Evolutionary conservation across 2,888 invertebrate genomes (phyloP), one percentile per base, ranked within the genome.

Genomic region (Macrophya annulata): DNA sequence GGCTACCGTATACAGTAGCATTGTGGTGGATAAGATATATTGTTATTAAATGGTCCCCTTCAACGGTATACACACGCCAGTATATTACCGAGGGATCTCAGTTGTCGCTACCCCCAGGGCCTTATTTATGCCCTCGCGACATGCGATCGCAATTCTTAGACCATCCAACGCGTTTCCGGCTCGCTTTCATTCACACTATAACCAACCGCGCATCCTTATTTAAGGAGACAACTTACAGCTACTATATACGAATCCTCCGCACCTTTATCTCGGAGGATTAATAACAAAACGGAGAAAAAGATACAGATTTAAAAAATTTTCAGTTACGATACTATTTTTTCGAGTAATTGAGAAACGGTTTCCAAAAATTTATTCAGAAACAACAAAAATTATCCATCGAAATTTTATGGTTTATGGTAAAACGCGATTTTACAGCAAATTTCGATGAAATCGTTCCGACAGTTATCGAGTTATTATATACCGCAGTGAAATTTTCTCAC

Each of bases 11-110:
- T 71, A n/a, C 31, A 86, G 86, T 88, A 87, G 88, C 88, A 89
- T 90, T 91, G 90, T 89, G 90, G 88, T 90, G 89, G 89, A 86
- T 88, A 92, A 93, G 93, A 93, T 93, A 91, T 93, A 93, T 93
- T 91, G 92, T 93, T 93, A 93, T 93, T 93, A 93, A 93, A 93
- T 92, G 92, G 92, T 90, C 90, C 90, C 91, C 91, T 85, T 89
- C 79, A 85, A 71, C 72, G 81, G 79, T 85, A 89, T 90, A 90
- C 88, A 85, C 87, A 86, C 89, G 90, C 89, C 90, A 89, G 89
- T 91, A 91, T 92, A 91, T 91, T 90, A 92, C 91, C 87, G 89
- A 87, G 87, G 84, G 85, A 85, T 86, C 87, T 82, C 74, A 83
- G 74, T 85, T 79, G 84, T 87, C 85, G 59, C 62, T 86, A 84